Base-by-base conservation (phyloP, 2,888 invertebrate species). In the Eilema depressum region DNA sequence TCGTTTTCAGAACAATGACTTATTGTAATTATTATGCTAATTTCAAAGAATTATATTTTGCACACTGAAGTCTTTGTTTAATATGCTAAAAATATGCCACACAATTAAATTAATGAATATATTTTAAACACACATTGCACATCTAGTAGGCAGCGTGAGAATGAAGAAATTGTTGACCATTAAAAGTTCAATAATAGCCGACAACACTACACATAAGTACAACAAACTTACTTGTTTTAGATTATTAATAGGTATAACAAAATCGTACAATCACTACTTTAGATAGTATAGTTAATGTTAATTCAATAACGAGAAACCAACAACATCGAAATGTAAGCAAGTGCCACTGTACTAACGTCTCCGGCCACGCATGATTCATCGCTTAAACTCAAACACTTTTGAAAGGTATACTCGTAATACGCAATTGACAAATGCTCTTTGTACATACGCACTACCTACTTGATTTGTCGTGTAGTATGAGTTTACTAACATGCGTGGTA, bases 341-440 rank as follows among this genome's bases (percentile, higher is more conserved):
- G 25, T 57, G n/a, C n/a, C 17, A 82, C 26, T 28, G 10, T 7
- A 30, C 59, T 56, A 57, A 81, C 81, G 83, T 80, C 77, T 83
- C 74, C 25, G 37, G 37, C 33, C 20, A 66, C 20, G 56, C 65
- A 56, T 65, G 41, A 47, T 47, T 64, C 63, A 53, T 26, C 23
- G 14, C 20, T 53, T 28, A 11, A 53, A 77, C 75, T 75, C 64
- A 53, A 67, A 60, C 69, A 74, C 74, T 77, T 82, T 84, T 68
- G 33, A 28, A 68, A 67, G 79, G 79, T 84, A 85, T 86, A 17
- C 11, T 11, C 33, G 33, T 37, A 37, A 37, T 86, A 85, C 74
- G 81, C 82, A 78, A 84, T 87, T 90, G 87, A 91, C 91, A 92
- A 93, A 91, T 89, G 89, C 75, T 90, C 81, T 91, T 93, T 92